Base-by-base conservation (phyloP, 2,113 vertebrate genomes). In the Larimichthys polyactis region DNA sequence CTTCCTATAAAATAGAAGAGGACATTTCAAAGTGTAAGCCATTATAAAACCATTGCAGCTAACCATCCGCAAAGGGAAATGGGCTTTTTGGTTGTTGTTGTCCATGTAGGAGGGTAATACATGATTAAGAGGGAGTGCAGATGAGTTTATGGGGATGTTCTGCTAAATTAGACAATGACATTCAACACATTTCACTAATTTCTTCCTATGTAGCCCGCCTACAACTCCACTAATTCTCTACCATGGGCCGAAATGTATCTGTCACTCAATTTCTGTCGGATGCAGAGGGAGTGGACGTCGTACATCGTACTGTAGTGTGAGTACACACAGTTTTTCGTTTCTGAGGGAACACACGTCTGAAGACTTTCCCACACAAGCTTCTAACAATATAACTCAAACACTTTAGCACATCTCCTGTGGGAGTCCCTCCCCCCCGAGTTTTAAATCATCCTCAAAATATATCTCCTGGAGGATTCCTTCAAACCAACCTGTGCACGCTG, bases 1-100 rank as follows among this genome's bases (percentile, higher is more conserved):
- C 88, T 89, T 93, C 88, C 91, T 94, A 88, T 92, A 89, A 95
- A 93, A 94, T 83, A 83, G 78, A 85, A 87, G 82, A 92, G 88
- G 88, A 90, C 87, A 82, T 92, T 89, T 93, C 86, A 86, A 84
- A 68, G 51, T 92, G 81, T 79, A 88, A 90, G 91, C 83, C 76
- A 85, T 89, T 87, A 87, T 89, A 89, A 91, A 94, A 83, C 82
- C 89, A 80, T 86, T 51, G 80, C 74, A 82, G 80, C 77, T 75
- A 75, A 85, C 71, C 64, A 63, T 89, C 62, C 48, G 55, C 67
- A 11, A 65, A 70, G 84, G 88, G 84, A 92, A 93, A 90, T 87
- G 70, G 78, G 68, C 68, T 81, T 78, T 90, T 78, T 29, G 78
- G 84, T 79, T 78, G 52, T 85, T 82, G 81, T 82, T 71, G 71